Percentiles rank a stretch among this genome's conserved stretches.
These are phyloP conservation scores for Ameiurus melas DNA, from an alignment of 2,113 vertebrate species.

Conservation along the genomic window DNA sequence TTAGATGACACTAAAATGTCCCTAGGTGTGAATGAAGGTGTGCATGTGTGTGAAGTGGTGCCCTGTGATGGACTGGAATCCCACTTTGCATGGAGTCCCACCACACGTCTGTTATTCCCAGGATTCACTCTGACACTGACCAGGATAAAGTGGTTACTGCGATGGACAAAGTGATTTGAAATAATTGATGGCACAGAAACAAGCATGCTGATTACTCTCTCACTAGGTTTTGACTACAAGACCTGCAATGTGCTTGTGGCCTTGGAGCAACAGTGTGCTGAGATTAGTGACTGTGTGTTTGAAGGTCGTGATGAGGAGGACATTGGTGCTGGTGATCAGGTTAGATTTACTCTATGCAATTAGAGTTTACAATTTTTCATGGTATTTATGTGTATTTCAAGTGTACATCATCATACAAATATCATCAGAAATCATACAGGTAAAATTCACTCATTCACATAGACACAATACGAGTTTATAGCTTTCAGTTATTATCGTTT, in stretches of 20 bases:
- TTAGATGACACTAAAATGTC: neutral
- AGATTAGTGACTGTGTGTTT: constrained; percentile 73
- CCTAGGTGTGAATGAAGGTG: neutral
- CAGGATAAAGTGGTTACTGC: neutral
- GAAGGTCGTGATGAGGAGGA: constrained; percentile 68
- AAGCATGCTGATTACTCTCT: neutral
- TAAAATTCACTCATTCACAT: neutral
- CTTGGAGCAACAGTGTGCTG: constrained; percentile 69
- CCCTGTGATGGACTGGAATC: neutral
- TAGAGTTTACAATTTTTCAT: neutral
- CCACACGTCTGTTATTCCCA: neutral
- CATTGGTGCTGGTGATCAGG: constrained; percentile 77
- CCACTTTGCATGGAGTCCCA: neutral
- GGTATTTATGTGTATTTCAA: constrained; percentile 5
- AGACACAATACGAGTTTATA: neutral
- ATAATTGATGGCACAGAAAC: neutral
- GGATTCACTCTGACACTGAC: neutral
- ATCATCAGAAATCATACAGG: neutral
- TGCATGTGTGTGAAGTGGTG: neutral
- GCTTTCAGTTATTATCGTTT: neutral
- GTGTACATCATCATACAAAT: neutral
- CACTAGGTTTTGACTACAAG: constrained; percentile 76
- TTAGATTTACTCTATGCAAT: constrained; percentile 29
- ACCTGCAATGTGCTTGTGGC: constrained; percentile 74
- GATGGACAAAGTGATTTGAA: neutral